phyloP scores from a whole-genome alignment of 2,797 vertebrate genomes.

The Jordanella pulchra region DNA sequence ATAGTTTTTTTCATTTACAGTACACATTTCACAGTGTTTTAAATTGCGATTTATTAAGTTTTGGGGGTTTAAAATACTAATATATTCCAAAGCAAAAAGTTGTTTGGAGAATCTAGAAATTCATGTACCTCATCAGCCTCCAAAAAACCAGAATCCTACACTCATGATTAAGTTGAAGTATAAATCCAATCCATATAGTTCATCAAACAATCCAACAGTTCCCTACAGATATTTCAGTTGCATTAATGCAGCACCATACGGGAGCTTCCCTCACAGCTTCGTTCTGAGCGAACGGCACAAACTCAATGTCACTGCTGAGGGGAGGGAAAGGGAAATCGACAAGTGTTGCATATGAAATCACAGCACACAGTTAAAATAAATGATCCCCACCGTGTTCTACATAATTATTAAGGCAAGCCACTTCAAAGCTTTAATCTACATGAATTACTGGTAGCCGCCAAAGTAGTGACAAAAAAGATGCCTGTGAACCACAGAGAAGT shows the following conservation, averaged over 20 bases:
- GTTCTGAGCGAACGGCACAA: slow-evolving; percentile 5
- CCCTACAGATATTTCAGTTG: background rate
- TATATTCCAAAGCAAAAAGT: no score
- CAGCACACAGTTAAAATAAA: background rate
- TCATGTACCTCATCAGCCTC: no score
- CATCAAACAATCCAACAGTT: background rate
- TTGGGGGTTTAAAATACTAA: no score
- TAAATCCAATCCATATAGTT: background rate
- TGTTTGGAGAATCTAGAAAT: no score
- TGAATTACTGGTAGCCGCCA: background rate
- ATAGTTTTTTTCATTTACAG: no score
- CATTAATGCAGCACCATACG: background rate
- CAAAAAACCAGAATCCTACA: background rate
- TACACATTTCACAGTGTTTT: no score
- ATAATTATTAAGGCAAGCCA: background rate
- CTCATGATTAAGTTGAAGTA: no score
- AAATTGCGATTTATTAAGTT: no score
- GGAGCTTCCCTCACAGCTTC: background rate
- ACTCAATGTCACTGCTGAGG: slow-evolving; percentile 2
- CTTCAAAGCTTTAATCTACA: background rate
- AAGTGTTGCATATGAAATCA: background rate
- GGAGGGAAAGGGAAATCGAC: background rate
- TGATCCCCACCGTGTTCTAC: background rate
- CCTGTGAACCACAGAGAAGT: background rate
- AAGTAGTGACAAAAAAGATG: background rate